Evolutionary conservation across 2,888 invertebrate species (phyloP).

Genomic region (Chrysotoxum bicinctum): DNA sequence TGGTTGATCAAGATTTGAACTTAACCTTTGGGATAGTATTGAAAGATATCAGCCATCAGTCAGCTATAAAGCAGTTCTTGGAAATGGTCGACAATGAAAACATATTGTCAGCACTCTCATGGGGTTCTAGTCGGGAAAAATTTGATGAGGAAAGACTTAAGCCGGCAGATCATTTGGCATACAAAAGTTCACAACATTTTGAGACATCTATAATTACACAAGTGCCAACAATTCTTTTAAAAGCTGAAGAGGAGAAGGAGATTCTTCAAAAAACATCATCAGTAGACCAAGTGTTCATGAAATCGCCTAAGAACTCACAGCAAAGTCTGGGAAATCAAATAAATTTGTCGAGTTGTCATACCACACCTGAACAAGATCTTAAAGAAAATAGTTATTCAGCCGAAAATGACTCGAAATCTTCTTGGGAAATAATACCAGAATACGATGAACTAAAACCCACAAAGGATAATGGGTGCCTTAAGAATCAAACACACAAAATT

Average conservation of each 20-base stretch:
- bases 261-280: not conserved
- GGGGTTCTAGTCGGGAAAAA: not conserved
- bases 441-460: not conserved
- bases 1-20: not conserved
- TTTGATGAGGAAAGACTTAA: not conserved
- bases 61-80: not conserved
- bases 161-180: not conserved
- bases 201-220: not conserved
- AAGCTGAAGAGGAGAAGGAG: not conserved
- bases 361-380: not conserved
- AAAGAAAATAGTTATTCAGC: not conserved
- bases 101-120: not conserved
- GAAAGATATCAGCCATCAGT: not conserved
- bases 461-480: not conserved
- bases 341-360: not conserved
- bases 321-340: not conserved
- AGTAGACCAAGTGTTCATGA: not conserved
- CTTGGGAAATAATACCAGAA: not conserved
- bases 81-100: not conserved
- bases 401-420: no score
- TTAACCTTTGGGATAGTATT: not conserved
- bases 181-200: not conserved
- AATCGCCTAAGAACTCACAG: no score
- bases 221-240: not conserved
- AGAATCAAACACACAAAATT: not conserved